Evolutionary conservation across 2,888 invertebrate genomes (phyloP).

Genomic region (Erebia aethiops): DNA sequence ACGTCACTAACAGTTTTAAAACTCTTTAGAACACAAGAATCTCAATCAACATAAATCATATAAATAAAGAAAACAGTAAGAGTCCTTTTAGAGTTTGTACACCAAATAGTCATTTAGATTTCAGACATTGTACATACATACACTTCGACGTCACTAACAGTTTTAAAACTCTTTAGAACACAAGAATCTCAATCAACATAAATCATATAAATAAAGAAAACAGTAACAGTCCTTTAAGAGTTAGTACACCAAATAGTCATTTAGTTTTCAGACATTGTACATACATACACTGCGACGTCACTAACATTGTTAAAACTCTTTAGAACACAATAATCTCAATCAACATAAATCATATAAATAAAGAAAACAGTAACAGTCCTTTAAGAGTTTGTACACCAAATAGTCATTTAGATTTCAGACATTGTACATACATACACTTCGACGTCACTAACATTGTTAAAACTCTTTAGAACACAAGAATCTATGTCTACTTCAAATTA

Average conservation of each 20-base stretch:
- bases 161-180: constrained; percentile 69
- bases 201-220: background rate
- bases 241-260: constrained; percentile 42
- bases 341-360: background rate
- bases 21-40: constrained; percentile 72
- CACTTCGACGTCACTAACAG: constrained; percentile 52
- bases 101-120: constrained; percentile 40
- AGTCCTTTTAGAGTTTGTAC: constrained; percentile 38
- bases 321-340: constrained; percentile 69
- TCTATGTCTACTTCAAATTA: constrained; percentile 80
- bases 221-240: constrained; percentile 24
- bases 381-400: constrained; percentile 41
- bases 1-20: constrained; percentile 59
- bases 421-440: constrained; percentile 35
- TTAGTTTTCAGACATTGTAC: constrained; percentile 38
- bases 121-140: constrained; percentile 32
- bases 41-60: constrained; percentile 44
- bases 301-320: constrained; percentile 63
- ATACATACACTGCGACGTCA: constrained; percentile 43
- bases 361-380: constrained; percentile 14
- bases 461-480: constrained; percentile 72
- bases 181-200: constrained; percentile 56
- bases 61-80: constrained; percentile 8
- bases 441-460: constrained; percentile 58
- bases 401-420: constrained; percentile 41